Base-by-base conservation (phyloP, 2,888 invertebrate species). In the Sphaerophoria rueppellii region DNA sequence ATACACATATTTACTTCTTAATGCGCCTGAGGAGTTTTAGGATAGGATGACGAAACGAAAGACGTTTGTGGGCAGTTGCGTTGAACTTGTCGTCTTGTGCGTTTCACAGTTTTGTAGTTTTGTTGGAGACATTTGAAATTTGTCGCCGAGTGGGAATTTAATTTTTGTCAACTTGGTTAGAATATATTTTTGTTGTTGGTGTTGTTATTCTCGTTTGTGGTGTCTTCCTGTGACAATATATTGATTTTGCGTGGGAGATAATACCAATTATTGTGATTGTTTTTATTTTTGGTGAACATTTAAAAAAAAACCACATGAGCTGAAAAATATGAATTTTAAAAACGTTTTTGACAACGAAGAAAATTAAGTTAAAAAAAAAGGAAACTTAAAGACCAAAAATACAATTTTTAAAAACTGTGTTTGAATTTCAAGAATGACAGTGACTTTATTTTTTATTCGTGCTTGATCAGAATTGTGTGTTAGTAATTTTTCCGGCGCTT, bases 11-110 rank as follows among this genome's bases (percentile, higher is more conserved):
- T n/a, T 67, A 67, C 67, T 72, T 57, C 40, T 73, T 65, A 69
- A 43, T 77, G 76, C 80, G 85, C 85, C 85, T 60, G 85, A 85
- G 85, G 86, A 78, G 82, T 78, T 82, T 86, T 86, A 58, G 82
- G 78, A 82, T 86, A 86, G 82, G 86, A 80, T 85, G 85, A 86
- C 82, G 82, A 86, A 86, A 79, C 80, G 82, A 58, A 60, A 86
- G 86, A 86, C 86, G 82, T 88, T 90, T 89, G 89, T 89, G 89
- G 90, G 90, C 90, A 90, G 89, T 91, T 90, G 89, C 89, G 89
- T 89, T 90, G 89, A 89, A 91, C 89, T 91, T 91, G 91, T 91
- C 90, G 90, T 89, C 89, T 90, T 89, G 90, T 89, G 89, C 89
- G 90, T 90, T 88, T 88, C 88, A 75, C 11, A 46, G 60, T 67